Base-by-base conservation (phyloP, 2,888 invertebrate species). In the Lasioglossum vierecki region DNA sequence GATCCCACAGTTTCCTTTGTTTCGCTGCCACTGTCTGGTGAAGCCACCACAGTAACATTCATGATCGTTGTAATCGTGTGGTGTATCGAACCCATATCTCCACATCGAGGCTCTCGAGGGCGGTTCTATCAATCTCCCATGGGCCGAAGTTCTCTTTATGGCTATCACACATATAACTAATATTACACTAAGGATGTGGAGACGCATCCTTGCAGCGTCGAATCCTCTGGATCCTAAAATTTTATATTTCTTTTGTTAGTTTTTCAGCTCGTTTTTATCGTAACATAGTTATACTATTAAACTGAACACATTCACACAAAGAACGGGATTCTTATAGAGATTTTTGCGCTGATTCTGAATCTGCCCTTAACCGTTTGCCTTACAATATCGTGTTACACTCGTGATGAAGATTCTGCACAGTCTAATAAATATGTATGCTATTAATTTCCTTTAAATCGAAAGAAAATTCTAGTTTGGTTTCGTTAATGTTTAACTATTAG, bases 31-130 rank as follows among this genome's bases (percentile, higher is more conserved):
- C 93, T 98, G 98, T 76, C 97, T 96, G n/a, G 97, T 96, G 94
- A 97, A 98, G 15, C 98, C 98, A 0, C 98, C 98, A 94, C 98
- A 98, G 95, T 97, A 98, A 6, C 97, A 96, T 93, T 98, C 98
- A 94, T 98, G 97, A 95, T 98, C 98, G 94, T 98, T 98, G 95
- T 98, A 98, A 95, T 98, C 97, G 92, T 97, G 97, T 1, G 98
- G 98, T 2, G 98, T 98, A 94, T 97, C 96, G 95, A 98, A 98
- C 82, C 98, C 98, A 95, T 97, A 98, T 88, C 98, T 96, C 98
- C 98, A 98, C 92, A 98, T 98, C 0, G 98, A 97, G 9, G 98
- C 98, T 84, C 98, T 96, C 76, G 98, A 98, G 2, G 98, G 98
- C 0, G 98, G 98, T 93, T 98, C 98, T 82, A 98, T 97, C 83